phyloP scores from a whole-genome alignment of 2,797 vertebrate genomes.

The Ptychobarbus kaznakovi region DNA sequence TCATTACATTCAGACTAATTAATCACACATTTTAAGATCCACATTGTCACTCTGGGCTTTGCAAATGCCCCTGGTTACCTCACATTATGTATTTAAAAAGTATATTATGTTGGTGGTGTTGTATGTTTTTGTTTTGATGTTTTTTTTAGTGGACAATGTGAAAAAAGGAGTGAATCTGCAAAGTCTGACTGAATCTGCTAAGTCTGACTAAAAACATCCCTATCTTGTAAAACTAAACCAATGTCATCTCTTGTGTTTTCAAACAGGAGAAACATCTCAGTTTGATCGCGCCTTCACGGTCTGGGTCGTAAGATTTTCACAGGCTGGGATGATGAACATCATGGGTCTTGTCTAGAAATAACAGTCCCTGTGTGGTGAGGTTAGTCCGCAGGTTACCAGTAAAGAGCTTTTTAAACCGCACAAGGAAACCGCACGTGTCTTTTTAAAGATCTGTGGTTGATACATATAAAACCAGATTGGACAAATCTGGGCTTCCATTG shows the following conservation, averaged over 20 bases:
- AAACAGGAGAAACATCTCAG: constrained; percentile 10
- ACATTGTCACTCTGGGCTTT: too few species aligned
- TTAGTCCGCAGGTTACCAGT: constrained; percentile 34
- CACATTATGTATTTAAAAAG: not conserved
- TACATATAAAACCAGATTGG: constrained; percentile 27
- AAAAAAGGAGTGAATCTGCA: not conserved
- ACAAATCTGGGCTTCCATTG: not conserved
- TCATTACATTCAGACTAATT: too few species aligned
- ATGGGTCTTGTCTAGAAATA: constrained; percentile 26
- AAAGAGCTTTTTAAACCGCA: constrained; percentile 34
- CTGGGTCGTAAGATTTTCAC: not conserved
- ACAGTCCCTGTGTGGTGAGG: constrained; percentile 33
- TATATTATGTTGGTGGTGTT: not conserved
- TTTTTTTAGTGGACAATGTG: not conserved
- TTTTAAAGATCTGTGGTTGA: constrained; percentile 35
- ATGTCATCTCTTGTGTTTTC: not conserved
- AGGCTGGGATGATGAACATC: not conserved
- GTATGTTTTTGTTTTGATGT: not conserved
- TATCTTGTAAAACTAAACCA: not conserved
- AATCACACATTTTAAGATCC: too few species aligned
- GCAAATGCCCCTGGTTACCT: not conserved
- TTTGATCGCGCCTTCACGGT: not conserved
- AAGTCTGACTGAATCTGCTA: not conserved
- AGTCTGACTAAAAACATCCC: not conserved
- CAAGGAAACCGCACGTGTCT: constrained; percentile 33